These are phyloP conservation scores for Coluber constrictor DNA, from an alignment of 2,797 vertebrate genomes.

Conservation along the genomic window DNA sequence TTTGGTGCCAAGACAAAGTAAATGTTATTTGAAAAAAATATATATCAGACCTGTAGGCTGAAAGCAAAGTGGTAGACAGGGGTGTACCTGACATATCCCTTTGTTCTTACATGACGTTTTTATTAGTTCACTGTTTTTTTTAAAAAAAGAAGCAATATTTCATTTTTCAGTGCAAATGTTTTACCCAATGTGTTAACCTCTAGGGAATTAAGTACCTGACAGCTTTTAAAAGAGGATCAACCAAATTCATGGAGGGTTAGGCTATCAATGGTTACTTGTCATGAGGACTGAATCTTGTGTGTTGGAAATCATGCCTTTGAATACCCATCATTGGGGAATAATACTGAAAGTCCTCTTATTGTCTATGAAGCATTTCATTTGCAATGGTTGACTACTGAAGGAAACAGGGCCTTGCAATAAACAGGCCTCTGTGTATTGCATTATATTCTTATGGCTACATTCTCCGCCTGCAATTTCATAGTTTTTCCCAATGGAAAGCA, in stretches of 20 bases:
- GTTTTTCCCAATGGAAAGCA: neutral
- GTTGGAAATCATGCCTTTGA: neutral
- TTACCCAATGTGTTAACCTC: neutral
- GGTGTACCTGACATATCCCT: neutral
- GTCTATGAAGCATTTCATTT: neutral
- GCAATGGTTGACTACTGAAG: neutral
- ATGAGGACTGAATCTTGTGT: neutral
- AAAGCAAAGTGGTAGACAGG: neutral
- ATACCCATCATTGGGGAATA: neutral
- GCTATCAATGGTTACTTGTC: neutral
- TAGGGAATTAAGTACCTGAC: neutral
- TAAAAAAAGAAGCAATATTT: neutral
- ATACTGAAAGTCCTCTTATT: neutral
- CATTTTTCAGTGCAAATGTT: neutral
- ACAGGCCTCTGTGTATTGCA: neutral
- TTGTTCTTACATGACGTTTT: neutral
- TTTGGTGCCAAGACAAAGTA: neutral
- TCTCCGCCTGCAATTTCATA: neutral
- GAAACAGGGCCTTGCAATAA: neutral
- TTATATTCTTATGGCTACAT: neutral
- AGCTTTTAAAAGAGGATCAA: neutral
- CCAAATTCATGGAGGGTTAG: neutral
- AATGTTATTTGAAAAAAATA: conserved; percentile 11
- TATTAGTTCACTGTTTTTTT: neutral
- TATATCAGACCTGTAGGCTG: neutral